Base-by-base conservation (phyloP, 2,888 invertebrate species). In the Hypselothyrea guttata region DNA sequence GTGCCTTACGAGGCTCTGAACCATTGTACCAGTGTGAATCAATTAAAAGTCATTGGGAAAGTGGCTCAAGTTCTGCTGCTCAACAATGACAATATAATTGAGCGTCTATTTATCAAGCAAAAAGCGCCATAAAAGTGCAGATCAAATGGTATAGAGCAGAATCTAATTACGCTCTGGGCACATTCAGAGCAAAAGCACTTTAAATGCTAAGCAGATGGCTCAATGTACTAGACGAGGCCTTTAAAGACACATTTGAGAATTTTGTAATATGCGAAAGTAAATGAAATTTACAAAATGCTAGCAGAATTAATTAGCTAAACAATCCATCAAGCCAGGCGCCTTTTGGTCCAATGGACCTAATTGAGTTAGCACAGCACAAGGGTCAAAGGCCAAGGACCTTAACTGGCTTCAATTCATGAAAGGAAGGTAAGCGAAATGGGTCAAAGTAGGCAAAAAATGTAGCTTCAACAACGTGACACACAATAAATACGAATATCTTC, bases 11-110 rank as follows among this genome's bases (percentile, higher is more conserved):
- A 22, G 22, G n/a, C n/a, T n/a, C n/a, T n/a, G n/a, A n/a, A n/a
- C n/a, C n/a, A n/a, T n/a, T n/a, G n/a, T n/a, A 3, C 40, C 57
- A 27, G 45, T 45, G 45, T 37, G 41, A 63, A 57, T 51, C 63
- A 44, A 57, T 56, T 49, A 33, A 54, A 54, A 47, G 35, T 34
- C 44, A 51, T 49, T 49, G 53, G 34, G 37, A 35, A 7, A 35
- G 22, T 18, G 16, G 38, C 41, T 12, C 22, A 42, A 22, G 58
- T 7, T 11, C 38, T 42, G 47, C 65, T 75, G 75, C 73, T 78
- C 75, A 76, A 71, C 76, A 71, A 78, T 69, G 64, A 66, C 55
- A 55, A 71, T 74, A 69, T 78, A 73, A 82, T 78, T 75, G 72
- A 77, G 41, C 27, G 42, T 33, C 42, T 37, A 49, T 49, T 61